phyloP scores from a whole-genome alignment of 1,140 invertebrate genomes.

The Aphis gossypii region DNA sequence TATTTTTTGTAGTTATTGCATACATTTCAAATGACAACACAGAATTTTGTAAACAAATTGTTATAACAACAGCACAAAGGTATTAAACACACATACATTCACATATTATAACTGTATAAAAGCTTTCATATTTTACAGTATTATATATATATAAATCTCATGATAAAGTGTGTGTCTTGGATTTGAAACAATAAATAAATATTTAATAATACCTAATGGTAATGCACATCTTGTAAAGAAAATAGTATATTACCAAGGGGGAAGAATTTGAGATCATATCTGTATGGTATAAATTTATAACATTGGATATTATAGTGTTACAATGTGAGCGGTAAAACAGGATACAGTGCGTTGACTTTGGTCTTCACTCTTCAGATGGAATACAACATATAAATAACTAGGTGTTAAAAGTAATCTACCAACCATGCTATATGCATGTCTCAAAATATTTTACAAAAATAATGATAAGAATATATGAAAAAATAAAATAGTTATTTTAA shows the following conservation, averaged over 20 bases:
- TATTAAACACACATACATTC: background rate
- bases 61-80: background rate
- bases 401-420: background rate
- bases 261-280: slow-evolving; percentile 47
- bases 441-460: slow-evolving; percentile 13
- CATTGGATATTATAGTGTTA: slow-evolving; percentile 17
- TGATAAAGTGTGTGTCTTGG: background rate
- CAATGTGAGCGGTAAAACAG: slow-evolving; percentile 21
- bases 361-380: background rate
- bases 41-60: background rate
- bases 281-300: slow-evolving; percentile 17
- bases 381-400: background rate
- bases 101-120: slow-evolving; percentile 17
- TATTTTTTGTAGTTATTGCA: slow-evolving; percentile 12
- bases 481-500: slow-evolving; percentile 18
- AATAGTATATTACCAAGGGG: background rate
- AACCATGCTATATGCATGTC: background rate
- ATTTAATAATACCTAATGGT: slow-evolving; percentile 39
- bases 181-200: background rate
- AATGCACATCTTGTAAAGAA: background rate
- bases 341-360: background rate
- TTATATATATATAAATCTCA: background rate
- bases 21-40: slow-evolving; percentile 19
- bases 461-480: background rate
- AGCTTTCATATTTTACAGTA: slow-evolving; percentile 12